A percentile compares a stretch with the other conserved stretches of the same genome.
phyloP scores from a whole-genome alignment of 2,113 vertebrate genomes.

The Eonycteris spelaea region DNA sequence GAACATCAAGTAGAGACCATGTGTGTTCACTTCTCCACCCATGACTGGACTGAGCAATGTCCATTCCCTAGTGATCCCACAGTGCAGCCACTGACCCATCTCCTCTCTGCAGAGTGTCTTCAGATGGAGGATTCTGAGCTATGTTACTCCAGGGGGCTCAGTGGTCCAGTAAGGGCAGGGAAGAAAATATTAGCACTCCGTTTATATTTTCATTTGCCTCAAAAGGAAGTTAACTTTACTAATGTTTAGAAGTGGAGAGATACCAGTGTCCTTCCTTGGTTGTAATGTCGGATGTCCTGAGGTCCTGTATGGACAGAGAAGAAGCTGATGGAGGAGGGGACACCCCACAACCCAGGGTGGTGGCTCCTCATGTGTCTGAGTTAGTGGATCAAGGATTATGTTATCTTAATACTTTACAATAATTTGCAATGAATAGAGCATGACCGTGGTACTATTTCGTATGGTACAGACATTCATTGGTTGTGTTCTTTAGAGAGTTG shows the following conservation, averaged over 20 bases:
- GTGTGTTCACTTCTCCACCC: not conserved
- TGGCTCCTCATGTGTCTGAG: fast-evolving
- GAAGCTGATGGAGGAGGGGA: not conserved
- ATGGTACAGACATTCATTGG: not conserved
- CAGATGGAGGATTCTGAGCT: not conserved
- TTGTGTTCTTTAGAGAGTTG: not conserved
- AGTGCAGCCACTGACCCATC: fast-evolving
- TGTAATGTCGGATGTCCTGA: not conserved
- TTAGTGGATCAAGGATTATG: not conserved
- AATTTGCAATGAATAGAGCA: not conserved
- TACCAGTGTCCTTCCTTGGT: not conserved
- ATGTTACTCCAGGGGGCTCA: too few relatives aligned
- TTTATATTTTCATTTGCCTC: not conserved
- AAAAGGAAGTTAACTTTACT: not conserved
- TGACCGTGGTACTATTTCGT: fast-evolving
- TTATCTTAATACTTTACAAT: too few relatives aligned
- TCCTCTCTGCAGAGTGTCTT: not conserved
- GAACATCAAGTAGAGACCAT: not conserved
- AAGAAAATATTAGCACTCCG: not conserved
- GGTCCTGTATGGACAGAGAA: not conserved
- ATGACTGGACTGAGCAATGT: not conserved
- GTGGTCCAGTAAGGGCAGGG: not conserved
- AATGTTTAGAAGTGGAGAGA: not conserved
- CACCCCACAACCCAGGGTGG: too few relatives aligned
- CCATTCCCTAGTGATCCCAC: fast-evolving